Conservation (phyloP, 2,797 vertebrate genomes). For the Chrysolophus pictus region DNA sequence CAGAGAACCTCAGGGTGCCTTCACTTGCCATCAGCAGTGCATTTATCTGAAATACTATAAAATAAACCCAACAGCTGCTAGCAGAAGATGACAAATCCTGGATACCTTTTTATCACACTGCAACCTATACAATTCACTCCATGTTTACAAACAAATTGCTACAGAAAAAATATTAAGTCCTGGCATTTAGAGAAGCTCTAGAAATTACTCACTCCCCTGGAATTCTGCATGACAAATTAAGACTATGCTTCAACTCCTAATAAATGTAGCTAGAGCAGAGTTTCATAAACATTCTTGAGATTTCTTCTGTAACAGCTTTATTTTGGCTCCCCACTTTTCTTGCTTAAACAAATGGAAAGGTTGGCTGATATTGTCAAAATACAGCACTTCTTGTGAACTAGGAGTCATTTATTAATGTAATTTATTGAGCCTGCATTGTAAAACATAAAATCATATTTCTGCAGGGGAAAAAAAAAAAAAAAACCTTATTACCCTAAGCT, state of each 20-base stretch:
- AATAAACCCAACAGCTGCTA: conserved; percentile 58
- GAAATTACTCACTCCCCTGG: conserved; percentile 78
- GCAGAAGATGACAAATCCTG: conserved; percentile 67
- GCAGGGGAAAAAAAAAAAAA: not conserved
- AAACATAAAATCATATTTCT: conserved; percentile 76
- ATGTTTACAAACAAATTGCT: conserved; percentile 74
- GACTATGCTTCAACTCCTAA: conserved; percentile 71
- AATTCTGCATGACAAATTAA: conserved; percentile 81
- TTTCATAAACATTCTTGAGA: conserved; percentile 82
- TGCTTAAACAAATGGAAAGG: conserved; percentile 81
- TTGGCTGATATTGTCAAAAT: conserved; percentile 81
- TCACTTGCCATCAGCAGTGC: conserved; percentile 33
- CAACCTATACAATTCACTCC: conserved; percentile 46
- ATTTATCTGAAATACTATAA: conserved; percentile 53
- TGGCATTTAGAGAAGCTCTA: conserved; percentile 73
- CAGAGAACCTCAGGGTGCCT: conserved; percentile 48
- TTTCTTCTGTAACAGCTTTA: conserved; percentile 79
- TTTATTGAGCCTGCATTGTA: conserved; percentile 64
- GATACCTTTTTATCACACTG: conserved; percentile 59
- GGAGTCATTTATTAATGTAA: conserved; percentile 77
- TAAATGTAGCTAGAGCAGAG: conserved; percentile 77
- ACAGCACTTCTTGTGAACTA: conserved; percentile 75
- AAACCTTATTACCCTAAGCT: conserved; percentile 39
- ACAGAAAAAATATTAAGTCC: conserved; percentile 69
- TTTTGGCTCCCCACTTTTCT: conserved; percentile 81